Percentiles rank a stretch among this genome's conserved stretches.
phyloP scores from a whole-genome alignment of 2,113 vertebrate species.

The Brachyhypopomus occidentalis region DNA sequence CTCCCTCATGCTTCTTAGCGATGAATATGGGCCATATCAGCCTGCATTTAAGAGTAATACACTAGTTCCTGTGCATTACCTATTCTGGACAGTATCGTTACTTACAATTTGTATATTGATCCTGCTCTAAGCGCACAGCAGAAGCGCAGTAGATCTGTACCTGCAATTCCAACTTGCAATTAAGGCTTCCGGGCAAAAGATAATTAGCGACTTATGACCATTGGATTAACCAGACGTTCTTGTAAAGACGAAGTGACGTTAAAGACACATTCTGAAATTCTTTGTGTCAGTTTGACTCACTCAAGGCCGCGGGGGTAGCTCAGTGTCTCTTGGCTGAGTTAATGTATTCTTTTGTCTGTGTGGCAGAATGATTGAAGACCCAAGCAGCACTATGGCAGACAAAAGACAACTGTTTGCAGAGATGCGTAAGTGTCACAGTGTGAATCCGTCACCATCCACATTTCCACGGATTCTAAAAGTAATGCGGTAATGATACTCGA shows the following conservation, averaged over 20 bases:
- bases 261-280: no score
- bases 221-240: no score
- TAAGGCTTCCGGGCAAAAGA: no score
- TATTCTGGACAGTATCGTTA: no score
- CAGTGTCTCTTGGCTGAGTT: constrained; percentile 71
- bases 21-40: background rate
- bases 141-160: no score
- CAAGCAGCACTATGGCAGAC: constrained; percentile 95
- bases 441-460: background rate
- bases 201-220: no score
- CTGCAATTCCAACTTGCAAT: no score
- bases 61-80: no score
- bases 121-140: no score
- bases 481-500: background rate
- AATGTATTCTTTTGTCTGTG: constrained; percentile 62
- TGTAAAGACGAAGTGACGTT: no score
- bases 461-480: background rate
- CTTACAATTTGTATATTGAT: no score
- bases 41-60: no score
- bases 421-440: constrained; percentile 89
- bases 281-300: background rate
- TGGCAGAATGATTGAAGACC: constrained; percentile 94
- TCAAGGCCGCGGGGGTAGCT: constrained; percentile 52
- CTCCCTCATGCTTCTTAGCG: background rate
- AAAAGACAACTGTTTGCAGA: constrained; percentile 99